Percentiles rank a stretch among this genome's conserved stretches.
Evolutionary conservation across 2,113 vertebrate species (phyloP).

Genomic region (Dissostichus mawsoni): DNA sequence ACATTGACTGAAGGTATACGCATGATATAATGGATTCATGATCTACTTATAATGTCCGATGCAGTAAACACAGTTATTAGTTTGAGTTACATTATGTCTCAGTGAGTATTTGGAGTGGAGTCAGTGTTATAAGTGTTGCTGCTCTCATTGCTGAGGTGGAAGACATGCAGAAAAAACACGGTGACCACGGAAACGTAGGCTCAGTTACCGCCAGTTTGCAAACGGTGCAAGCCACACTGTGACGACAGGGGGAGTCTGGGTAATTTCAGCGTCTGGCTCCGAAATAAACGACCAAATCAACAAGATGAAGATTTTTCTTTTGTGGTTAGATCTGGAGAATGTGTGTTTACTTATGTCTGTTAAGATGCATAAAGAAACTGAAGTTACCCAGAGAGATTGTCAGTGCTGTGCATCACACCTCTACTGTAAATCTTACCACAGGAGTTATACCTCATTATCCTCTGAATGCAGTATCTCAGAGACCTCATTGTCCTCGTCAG

Average conservation of each 20-base stretch:
- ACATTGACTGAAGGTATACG: slow-evolving; percentile 15
- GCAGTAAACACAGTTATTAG: neutral
- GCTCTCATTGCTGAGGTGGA: slow-evolving; percentile 42
- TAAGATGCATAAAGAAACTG: slow-evolving; percentile 35
- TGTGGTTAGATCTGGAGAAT: neutral
- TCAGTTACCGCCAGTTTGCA: slow-evolving; percentile 24
- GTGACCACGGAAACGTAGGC: slow-evolving; percentile 53
- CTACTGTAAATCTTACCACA: slow-evolving; percentile 62
- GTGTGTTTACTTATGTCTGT: neutral
- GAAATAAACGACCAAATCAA: slow-evolving; percentile 22
- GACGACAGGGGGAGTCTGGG: slow-evolving; percentile 63
- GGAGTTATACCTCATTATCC: slow-evolving; percentile 72
- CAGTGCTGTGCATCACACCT: slow-evolving; percentile 69
- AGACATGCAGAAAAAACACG: slow-evolving; percentile 52
- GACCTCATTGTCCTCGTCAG: slow-evolving; percentile 71
- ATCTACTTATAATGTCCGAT: neutral
- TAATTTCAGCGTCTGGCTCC: slow-evolving; percentile 71
- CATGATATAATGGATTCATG: slow-evolving; percentile 1
- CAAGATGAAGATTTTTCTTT: neutral
- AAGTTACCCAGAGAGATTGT: slow-evolving; percentile 66
- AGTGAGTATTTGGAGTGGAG: slow-evolving; percentile 44
- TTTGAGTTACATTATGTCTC: neutral
- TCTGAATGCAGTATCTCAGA: slow-evolving; percentile 69
- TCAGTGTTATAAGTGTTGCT: slow-evolving; percentile 34
- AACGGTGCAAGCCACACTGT: slow-evolving; percentile 61